Conservation (phyloP, 2,888 invertebrate species). For the Pammene fasciana region DNA sequence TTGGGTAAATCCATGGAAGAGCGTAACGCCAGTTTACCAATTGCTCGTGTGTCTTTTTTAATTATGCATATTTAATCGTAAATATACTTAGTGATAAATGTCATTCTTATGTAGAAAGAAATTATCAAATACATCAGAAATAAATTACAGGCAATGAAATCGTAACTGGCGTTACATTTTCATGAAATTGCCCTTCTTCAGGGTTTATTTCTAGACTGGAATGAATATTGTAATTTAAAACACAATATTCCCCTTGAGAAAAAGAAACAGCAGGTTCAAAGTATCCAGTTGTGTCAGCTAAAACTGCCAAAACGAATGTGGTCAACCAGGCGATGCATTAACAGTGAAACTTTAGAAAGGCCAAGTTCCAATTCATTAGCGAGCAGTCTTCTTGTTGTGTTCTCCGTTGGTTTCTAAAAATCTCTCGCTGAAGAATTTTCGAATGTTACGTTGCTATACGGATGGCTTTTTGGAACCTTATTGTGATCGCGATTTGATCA, state of each 20-base stretch:
- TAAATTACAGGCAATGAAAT: too few relatives aligned
- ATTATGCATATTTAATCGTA: too few relatives aligned
- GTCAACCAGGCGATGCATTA: slow-evolving; percentile 46
- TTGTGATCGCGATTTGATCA: neutral
- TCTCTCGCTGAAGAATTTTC: slow-evolving; percentile 23
- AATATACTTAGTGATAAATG: too few relatives aligned
- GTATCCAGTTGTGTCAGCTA: slow-evolving; percentile 13
- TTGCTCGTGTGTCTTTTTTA: too few relatives aligned
- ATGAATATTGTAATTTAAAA: too few relatives aligned
- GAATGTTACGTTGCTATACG: slow-evolving; percentile 6
- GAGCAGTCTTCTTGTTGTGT: slow-evolving; percentile 42
- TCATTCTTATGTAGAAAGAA: too few relatives aligned
- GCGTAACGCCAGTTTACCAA: too few relatives aligned
- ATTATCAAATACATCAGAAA: too few relatives aligned
- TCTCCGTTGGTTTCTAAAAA: slow-evolving; percentile 43
- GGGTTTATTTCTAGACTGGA: too few relatives aligned
- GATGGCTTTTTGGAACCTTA: neutral
- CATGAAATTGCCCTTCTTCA: too few relatives aligned
- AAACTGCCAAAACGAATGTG: slow-evolving; percentile 46
- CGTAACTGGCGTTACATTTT: too few relatives aligned
- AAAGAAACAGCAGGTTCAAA: neutral
- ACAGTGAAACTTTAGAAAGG: slow-evolving; percentile 50
- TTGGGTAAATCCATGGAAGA: too few relatives aligned
- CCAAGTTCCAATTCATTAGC: slow-evolving; percentile 48
- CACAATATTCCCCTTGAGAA: neutral